Base-by-base conservation (phyloP, 2,797 vertebrate species). In the Betta splendens region DNA sequence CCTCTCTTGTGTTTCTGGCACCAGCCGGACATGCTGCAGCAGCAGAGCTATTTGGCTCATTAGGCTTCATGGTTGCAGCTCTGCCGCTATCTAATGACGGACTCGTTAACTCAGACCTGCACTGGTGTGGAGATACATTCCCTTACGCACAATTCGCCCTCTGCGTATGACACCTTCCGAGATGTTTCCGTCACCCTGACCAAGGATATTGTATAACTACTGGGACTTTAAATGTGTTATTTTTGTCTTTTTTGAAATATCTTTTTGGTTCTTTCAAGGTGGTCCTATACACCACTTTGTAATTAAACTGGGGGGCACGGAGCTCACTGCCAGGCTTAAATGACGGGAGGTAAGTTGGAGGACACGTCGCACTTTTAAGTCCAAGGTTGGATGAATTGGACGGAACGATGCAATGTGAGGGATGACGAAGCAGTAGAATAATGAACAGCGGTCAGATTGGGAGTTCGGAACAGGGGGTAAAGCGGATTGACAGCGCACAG, bases 1-100 rank as follows among this genome's bases (percentile, higher is more conserved):
- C 44, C 78, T 65, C 82, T 81, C 80, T 55, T 25, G 67, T 87
- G 81, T 82, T 84, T 75, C 77, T 87, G 75, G 81, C 89, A 84
- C 84, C 88, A 85, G 86, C 89, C 83, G 89, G 89, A 88, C 89
- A 90, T 86, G 89, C 85, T 87, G 89, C 89, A 85, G 89, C 90
- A 90, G 89, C 81, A 87, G 71, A 73, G 86, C 80, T 87, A 84
- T 85, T 77, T 85, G 85, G 87, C 90, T 90, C 89, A 88, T 92
- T 91, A 91, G 84, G 80, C 87, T 87, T 89, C 83, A 83, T 78
- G 85, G 85, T 83, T 89, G 86, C 87, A 90, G 86, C 82, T 64
- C 82, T 77, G 75, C 85, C 73, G 79, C 84, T 86, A 77, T 83
- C 85, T 84, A 85, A 88, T 84, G 83, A 89, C 72, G 69, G 81